phyloP scores from a whole-genome alignment of 2,797 vertebrate species.

The Darevskia nairensis region DNA sequence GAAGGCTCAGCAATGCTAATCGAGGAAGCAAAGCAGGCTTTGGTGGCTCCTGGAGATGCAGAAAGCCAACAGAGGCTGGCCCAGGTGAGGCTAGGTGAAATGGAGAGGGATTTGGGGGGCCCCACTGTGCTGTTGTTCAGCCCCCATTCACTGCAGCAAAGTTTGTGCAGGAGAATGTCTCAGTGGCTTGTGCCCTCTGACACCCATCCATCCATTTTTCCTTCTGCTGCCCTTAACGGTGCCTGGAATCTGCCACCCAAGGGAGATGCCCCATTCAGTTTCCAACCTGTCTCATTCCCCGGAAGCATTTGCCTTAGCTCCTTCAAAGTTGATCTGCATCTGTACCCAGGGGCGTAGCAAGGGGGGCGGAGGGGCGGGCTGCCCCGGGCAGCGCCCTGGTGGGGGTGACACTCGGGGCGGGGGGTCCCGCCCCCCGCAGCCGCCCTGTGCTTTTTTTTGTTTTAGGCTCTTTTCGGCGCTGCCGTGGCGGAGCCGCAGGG shows the following conservation, averaged over 20 bases:
- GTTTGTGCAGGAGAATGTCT: not conserved
- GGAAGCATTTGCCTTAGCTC: not conserved
- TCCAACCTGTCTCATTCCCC: not conserved
- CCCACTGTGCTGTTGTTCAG: not conserved
- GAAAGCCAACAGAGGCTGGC: conserved; percentile 98
- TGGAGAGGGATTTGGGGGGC: not conserved
- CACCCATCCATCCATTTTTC: too few relatives aligned
- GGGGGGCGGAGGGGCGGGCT: too few relatives aligned
- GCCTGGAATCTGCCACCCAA: too few relatives aligned
- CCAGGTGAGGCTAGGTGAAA: conserved; percentile 82
- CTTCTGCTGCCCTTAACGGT: not conserved
- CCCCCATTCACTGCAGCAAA: not conserved
- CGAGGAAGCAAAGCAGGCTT: conserved; percentile 95
- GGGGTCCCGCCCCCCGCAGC: too few relatives aligned
- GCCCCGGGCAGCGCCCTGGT: too few relatives aligned
- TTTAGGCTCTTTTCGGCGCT: too few relatives aligned
- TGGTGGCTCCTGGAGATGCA: conserved; percentile 93
- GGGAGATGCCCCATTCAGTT: too few relatives aligned
- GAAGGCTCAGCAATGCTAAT: conserved; percentile 97
- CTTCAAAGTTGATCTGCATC: not conserved
- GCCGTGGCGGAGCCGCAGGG: too few relatives aligned
- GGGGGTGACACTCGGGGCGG: too few relatives aligned
- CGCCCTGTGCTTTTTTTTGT: too few relatives aligned
- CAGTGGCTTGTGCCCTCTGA: not conserved
- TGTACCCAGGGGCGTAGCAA: too few relatives aligned